Evolutionary conservation across 64 coral and sea anemone genomes (phyloP).

Genomic region (Pocillopora verrucosa): DNA sequence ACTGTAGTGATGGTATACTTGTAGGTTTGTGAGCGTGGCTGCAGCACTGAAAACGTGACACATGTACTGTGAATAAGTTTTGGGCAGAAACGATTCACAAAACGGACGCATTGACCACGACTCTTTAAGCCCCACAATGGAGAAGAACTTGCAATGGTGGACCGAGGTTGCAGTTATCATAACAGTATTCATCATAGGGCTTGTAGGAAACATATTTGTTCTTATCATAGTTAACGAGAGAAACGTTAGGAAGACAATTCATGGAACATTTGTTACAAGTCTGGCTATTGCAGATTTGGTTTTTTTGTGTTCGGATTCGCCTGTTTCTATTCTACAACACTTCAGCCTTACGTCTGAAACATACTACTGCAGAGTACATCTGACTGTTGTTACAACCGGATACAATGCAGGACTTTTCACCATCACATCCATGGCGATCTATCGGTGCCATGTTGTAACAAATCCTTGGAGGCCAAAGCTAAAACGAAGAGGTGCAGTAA

Average conservation of each 20-base stretch:
- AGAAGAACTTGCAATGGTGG: not conserved
- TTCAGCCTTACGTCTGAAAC: conserved; percentile 8
- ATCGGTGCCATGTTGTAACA: conserved; percentile 72
- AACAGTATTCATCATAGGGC: conserved; percentile 66
- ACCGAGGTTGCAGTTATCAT: conserved; percentile 44
- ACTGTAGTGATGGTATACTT: no score
- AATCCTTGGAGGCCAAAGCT: conserved; percentile 69
- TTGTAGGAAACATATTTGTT: conserved; percentile 67
- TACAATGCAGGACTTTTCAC: conserved; percentile 78
- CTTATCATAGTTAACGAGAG: conserved; percentile 58
- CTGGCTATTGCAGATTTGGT: conserved; percentile 75
- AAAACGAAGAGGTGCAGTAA: conserved; percentile 25
- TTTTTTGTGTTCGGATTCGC: conserved; percentile 70
- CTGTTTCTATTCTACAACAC: conserved; percentile 49
- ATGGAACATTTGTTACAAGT: conserved; percentile 77
- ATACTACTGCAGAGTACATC: conserved; percentile 63
- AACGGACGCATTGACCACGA: no score
- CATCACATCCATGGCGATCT: conserved; percentile 77
- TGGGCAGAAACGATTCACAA: no score
- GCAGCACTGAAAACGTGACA: no score
- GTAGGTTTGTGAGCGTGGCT: no score
- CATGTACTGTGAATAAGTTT: no score
- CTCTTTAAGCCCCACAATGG: not conserved
- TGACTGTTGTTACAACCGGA: conserved; percentile 41
- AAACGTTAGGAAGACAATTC: conserved; percentile 52